A percentile compares a stretch with the other conserved stretches of the same genome.
Evolutionary conservation across 2,888 invertebrate genomes (phyloP).

Genomic region (Corythucha ciliata): DNA sequence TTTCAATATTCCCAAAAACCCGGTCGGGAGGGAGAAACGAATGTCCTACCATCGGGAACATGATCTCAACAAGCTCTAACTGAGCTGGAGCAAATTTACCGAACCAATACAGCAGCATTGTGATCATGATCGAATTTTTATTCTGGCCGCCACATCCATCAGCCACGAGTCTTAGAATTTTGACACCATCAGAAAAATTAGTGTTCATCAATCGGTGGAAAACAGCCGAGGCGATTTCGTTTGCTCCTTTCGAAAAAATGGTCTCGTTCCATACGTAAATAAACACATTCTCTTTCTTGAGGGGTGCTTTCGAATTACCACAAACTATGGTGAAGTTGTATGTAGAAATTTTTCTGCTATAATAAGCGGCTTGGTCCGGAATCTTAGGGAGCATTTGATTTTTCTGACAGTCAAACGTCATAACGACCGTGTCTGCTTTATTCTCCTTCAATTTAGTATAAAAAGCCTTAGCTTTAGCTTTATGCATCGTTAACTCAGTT

Average conservation of each 20-base stretch:
- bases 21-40: conserved; percentile 36
- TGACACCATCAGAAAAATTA: conserved; percentile 8
- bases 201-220: conserved; percentile 31
- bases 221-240: conserved; percentile 38
- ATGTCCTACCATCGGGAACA: conserved; percentile 37
- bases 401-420: conserved; percentile 39
- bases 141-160: conserved; percentile 33
- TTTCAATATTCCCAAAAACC: conserved; percentile 37
- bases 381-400: conserved; percentile 37
- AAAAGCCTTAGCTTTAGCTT: conserved; percentile 33
- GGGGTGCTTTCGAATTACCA: conserved; percentile 35
- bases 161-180: conserved; percentile 14
- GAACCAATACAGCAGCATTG: conserved; percentile 36
- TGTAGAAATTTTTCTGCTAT: conserved; percentile 38
- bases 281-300: conserved; percentile 34
- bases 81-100: conserved; percentile 23
- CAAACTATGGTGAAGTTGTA: conserved; percentile 39
- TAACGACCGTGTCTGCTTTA: conserved; percentile 26
- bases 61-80: conserved; percentile 30
- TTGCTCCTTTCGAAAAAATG: conserved; percentile 36
- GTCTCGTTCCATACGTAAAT: conserved; percentile 38
- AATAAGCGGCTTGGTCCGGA: conserved; percentile 39
- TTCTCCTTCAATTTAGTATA: conserved; percentile 30
- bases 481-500: conserved; percentile 18
- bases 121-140: conserved; percentile 37